Conservation (phyloP, 2,888 invertebrate species). For the Rotaria macrura region DNA sequence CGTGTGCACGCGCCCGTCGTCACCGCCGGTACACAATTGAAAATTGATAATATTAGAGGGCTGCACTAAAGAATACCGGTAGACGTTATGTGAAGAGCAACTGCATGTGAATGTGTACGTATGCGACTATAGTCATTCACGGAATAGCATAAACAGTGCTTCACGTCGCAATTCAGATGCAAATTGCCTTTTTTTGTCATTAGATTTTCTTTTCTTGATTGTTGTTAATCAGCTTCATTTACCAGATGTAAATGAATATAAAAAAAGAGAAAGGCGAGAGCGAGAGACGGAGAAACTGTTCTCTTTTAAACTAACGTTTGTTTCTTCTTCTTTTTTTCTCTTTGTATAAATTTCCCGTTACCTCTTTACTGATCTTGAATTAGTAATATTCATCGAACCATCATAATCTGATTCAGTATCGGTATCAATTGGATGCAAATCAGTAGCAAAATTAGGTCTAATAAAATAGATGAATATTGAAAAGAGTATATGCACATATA, state of each 20-base stretch:
- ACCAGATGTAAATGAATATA: not conserved
- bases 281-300: not conserved
- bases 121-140: not conserved
- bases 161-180: constrained; percentile 3
- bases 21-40: not conserved
- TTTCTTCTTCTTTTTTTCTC: not conserved
- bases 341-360: not conserved
- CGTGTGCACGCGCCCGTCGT: not conserved
- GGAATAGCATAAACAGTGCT: not conserved
- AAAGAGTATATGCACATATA: not conserved
- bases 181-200: not conserved
- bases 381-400: not conserved
- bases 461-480: not conserved
- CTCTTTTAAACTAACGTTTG: not conserved
- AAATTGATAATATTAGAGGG: constrained; percentile 12
- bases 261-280: not conserved
- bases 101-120: not conserved
- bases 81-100: constrained; percentile 6
- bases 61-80: not conserved
- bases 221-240: not conserved
- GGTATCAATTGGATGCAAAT: not conserved
- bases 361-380: not conserved
- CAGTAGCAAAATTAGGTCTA: not conserved
- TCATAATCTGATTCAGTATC: not conserved
- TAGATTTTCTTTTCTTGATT: not conserved